Percentiles rank a stretch among this genome's conserved stretches.
Conservation (phyloP, 2,888 invertebrate species). For the Drosophila planitibia region DNA sequence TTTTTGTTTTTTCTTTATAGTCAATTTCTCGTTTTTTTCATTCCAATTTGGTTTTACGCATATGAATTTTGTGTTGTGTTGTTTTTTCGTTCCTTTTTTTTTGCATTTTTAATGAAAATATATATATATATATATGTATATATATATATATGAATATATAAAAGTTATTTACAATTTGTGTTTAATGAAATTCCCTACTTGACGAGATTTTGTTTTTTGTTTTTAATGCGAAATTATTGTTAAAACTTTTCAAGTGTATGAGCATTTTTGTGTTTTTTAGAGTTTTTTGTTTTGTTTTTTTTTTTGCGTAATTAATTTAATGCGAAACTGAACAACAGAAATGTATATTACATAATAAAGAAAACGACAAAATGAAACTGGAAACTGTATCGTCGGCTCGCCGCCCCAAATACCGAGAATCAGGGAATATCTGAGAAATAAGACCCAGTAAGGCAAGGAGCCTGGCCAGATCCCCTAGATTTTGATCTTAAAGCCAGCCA, state of each 20-base stretch:
- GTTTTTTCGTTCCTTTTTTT: conserved; percentile 8
- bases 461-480: conserved; percentile 35
- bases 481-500: conserved; percentile 37
- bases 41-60: conserved; percentile 41
- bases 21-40: conserved; percentile 63
- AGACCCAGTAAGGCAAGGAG: conserved; percentile 1
- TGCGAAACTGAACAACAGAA: conserved; percentile 60
- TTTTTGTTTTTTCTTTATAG: conserved; percentile 42
- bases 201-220: conserved; percentile 57
- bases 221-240: conserved; percentile 78
- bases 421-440: conserved; percentile 1
- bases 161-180: conserved; percentile 76
- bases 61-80: conserved; percentile 50
- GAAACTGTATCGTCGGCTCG: conserved; percentile 38
- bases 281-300: conserved; percentile 5
- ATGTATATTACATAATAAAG: conserved; percentile 68
- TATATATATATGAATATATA: conserved; percentile 65
- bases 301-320: conserved; percentile 49
- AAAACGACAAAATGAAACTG: conserved; percentile 50
- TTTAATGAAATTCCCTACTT: conserved; percentile 78
- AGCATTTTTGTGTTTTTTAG: conserved; percentile 74
- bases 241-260: conserved; percentile 84
- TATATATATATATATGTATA: conserved; percentile 68
- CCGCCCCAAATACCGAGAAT: conserved; percentile 27
- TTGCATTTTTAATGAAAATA: conserved; percentile 74